Conservation (phyloP, 2,888 invertebrate species). For the Orthosia gothica region DNA sequence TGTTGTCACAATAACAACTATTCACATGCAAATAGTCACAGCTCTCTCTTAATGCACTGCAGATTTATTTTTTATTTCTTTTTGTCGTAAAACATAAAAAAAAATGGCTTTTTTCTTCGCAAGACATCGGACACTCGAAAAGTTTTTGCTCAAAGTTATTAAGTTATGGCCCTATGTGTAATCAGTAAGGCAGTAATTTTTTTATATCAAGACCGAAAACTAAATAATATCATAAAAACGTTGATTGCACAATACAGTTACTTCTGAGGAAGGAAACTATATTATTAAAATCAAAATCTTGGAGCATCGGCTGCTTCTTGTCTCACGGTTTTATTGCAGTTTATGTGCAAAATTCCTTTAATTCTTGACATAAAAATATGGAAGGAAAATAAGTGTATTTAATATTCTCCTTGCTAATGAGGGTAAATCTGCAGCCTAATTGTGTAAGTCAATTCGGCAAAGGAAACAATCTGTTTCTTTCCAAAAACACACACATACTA, state of each 20-base stretch:
- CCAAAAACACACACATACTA: too few relatives aligned
- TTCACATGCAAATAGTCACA: constrained; percentile 16
- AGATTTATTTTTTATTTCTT: constrained; percentile 38
- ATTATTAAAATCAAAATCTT: constrained; percentile 32
- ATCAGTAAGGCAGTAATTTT: constrained; percentile 54
- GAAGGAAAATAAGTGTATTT: too few relatives aligned
- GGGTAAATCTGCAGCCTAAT: too few relatives aligned
- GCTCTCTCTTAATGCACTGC: constrained; percentile 29
- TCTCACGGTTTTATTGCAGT: not conserved
- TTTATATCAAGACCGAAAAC: constrained; percentile 39
- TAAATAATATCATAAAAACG: constrained; percentile 32
- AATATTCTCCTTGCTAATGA: not conserved
- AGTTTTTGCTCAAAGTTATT: constrained; percentile 68
- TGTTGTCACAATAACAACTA: constrained; percentile 25
- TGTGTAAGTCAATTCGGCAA: too few relatives aligned
- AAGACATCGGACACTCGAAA: constrained; percentile 67
- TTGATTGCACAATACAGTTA: constrained; percentile 46
- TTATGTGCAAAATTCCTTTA: not conserved
- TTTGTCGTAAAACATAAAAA: constrained; percentile 28
- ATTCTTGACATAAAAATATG: not conserved
- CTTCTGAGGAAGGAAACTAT: constrained; percentile 42
- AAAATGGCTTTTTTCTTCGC: constrained; percentile 51
- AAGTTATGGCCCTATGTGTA: constrained; percentile 68
- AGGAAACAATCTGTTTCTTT: too few relatives aligned
- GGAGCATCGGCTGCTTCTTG: not conserved